Evolutionary conservation across 2,888 invertebrate species (phyloP).

Genomic region (Scotopteryx bipunctaria): DNA sequence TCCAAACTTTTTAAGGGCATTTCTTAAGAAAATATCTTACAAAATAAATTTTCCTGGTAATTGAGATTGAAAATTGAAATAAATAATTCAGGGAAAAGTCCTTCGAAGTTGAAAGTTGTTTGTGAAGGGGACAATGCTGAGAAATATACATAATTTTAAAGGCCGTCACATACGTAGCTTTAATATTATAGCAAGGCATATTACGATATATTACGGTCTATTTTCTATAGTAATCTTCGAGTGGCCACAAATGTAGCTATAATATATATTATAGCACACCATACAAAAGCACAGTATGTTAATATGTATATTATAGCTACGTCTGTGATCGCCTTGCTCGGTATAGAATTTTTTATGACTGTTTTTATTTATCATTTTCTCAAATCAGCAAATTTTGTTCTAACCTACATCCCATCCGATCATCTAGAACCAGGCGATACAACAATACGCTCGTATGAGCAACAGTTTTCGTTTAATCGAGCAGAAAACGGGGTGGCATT

Average conservation of each 20-base stretch:
- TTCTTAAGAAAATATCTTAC: too few species aligned
- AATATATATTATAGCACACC: too few species aligned
- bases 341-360: background rate
- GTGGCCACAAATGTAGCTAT: too few species aligned
- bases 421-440: slow-evolving; percentile 14
- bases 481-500: slow-evolving; percentile 58
- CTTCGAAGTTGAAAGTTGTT: background rate
- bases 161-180: too few species aligned
- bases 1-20: too few species aligned
- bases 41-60: background rate
- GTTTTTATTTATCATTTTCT: too few species aligned
- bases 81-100: background rate
- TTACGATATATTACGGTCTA: too few species aligned
- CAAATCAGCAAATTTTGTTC: background rate
- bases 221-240: too few species aligned
- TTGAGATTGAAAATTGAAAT: background rate
- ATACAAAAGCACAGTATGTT: too few species aligned
- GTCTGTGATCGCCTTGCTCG: too few species aligned
- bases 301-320: too few species aligned
- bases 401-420: slow-evolving; percentile 13
- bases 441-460: slow-evolving; percentile 42
- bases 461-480: slow-evolving; percentile 58
- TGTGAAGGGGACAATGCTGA: background rate
- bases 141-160: background rate
- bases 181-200: too few species aligned